These are phyloP conservation scores for Hirtodrosophila alboralis DNA, from an alignment of 2,888 invertebrate genomes.

Conservation along the genomic window DNA sequence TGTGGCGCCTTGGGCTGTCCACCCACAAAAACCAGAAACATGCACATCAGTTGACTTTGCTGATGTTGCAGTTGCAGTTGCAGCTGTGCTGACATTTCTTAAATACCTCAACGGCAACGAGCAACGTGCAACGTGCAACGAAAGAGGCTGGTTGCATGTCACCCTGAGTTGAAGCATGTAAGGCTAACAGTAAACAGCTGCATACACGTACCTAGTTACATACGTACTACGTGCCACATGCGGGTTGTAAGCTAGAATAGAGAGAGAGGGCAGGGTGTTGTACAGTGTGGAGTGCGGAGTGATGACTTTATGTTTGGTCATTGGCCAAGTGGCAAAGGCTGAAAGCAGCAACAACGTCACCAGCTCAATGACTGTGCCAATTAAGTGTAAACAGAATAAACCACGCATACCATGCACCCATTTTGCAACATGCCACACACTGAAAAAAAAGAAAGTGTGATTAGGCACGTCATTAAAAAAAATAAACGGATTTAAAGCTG, in stretches of 20 bases:
- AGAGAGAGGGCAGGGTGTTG: background rate
- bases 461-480: too few relatives aligned
- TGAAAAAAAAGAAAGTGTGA: conserved; percentile 5
- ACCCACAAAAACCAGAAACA: conserved; percentile 24
- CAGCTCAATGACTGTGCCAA: conserved; percentile 41
- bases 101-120: conserved; percentile 23
- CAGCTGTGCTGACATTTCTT: conserved; percentile 38
- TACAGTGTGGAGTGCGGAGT: too few relatives aligned
- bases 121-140: background rate
- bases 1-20: conserved; percentile 11
- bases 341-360: conserved; percentile 21
- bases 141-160: conserved; percentile 11
- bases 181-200: conserved; percentile 39
- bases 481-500: too few relatives aligned
- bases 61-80: conserved; percentile 20
- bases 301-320: conserved; percentile 31
- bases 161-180: conserved; percentile 17
- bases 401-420: conserved; percentile 19
- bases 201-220: conserved; percentile 22
- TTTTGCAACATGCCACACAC: conserved; percentile 10
- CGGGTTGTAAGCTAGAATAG: background rate
- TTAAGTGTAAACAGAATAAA: conserved; percentile 59
- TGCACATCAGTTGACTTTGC: conserved; percentile 35
- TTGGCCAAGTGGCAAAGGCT: conserved; percentile 18
- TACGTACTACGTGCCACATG: conserved; percentile 29